phyloP scores from a whole-genome alignment of 2,113 vertebrate species.

The Pteropus alecto region DNA sequence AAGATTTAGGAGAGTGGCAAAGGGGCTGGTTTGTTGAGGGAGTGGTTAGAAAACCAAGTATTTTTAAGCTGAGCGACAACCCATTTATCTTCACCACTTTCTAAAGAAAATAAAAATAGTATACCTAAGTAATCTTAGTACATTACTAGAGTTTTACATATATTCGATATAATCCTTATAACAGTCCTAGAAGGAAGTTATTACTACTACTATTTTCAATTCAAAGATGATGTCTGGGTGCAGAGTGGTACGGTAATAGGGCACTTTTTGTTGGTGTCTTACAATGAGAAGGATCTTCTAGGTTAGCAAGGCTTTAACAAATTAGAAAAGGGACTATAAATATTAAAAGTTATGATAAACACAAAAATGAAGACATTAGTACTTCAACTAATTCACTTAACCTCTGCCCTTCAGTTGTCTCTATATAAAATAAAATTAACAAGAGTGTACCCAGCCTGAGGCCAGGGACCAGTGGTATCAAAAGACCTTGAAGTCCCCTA shows the following conservation, averaged over 20 bases:
- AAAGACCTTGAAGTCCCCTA: background rate
- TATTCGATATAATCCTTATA: background rate
- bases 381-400: background rate
- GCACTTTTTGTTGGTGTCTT: background rate
- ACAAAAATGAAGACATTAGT: background rate
- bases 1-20: background rate
- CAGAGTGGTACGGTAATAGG: background rate
- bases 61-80: constrained; percentile 26
- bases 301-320: background rate
- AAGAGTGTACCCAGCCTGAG: background rate
- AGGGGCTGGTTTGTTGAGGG: background rate
- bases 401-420: background rate
- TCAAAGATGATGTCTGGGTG: background rate
- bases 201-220: background rate
- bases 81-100: background rate
- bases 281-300: background rate
- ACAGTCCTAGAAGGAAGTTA: background rate
- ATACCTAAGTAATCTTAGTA: background rate
- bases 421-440: background rate
- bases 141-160: background rate
- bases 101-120: background rate
- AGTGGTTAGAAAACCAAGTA: constrained; percentile 19
- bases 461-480: background rate
- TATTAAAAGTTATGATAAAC: background rate
- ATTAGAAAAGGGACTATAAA: background rate